Evolutionary conservation across 2,113 vertebrate species (phyloP).

Genomic region (Callipepla californica): DNA sequence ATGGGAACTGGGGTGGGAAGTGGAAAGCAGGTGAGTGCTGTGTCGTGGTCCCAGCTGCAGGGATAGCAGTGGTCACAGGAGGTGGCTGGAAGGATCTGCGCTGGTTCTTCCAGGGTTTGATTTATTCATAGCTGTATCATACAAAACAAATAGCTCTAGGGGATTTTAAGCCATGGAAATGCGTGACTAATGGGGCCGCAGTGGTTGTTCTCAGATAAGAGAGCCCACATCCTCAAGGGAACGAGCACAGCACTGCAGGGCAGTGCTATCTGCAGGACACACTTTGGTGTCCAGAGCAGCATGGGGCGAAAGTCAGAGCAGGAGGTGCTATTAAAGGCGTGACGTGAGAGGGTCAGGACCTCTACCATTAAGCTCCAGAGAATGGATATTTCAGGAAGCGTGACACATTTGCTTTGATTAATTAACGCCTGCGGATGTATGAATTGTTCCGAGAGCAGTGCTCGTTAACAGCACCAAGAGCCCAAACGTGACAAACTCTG

Average conservation of each 20-base stretch:
- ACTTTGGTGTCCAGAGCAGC: background rate
- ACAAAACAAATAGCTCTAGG: background rate
- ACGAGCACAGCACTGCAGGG: fast-evolving
- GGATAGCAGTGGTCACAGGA: background rate
- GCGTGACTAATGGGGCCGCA: fast-evolving
- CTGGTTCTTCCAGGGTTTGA: background rate
- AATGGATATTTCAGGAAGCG: background rate
- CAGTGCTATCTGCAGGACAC: too few relatives aligned
- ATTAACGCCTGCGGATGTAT: background rate
- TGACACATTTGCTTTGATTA: background rate
- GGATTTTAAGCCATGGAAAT: background rate
- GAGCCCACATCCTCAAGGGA: background rate
- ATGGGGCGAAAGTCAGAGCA: background rate
- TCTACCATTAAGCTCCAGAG: background rate
- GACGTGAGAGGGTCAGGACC: background rate
- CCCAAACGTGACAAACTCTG: background rate
- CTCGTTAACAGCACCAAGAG: background rate
- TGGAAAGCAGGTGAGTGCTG: background rate
- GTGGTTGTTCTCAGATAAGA: background rate
- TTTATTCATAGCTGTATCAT: background rate
- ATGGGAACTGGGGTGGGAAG: fast-evolving
- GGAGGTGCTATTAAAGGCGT: background rate
- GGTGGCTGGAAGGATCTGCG: background rate
- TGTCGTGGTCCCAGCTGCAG: background rate
- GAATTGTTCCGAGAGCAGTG: background rate